Evolutionary conservation across 1,140 invertebrate species (phyloP).

Genomic region (Drosophila ironensis): DNA sequence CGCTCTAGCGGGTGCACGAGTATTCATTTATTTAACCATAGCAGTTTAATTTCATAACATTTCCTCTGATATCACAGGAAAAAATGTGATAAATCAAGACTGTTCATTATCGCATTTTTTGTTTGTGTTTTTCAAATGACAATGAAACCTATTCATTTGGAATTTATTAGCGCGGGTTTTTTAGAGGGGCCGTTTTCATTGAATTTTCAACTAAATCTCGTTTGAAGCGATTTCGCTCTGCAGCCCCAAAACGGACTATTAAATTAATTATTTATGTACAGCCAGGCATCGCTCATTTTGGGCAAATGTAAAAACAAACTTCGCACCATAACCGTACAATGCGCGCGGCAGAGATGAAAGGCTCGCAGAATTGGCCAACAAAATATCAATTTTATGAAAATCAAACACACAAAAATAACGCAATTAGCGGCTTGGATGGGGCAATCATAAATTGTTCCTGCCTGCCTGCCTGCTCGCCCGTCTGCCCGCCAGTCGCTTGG

Average conservation of each 20-base stretch:
- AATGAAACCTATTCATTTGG: neutral
- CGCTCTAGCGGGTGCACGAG: too few relatives aligned
- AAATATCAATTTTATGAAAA: slow-evolving; percentile 66
- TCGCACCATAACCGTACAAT: neutral
- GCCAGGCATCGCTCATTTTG: neutral
- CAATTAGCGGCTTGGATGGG: slow-evolving; percentile 58
- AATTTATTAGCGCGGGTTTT: neutral
- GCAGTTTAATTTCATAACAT: too few relatives aligned
- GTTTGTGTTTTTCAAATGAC: neutral
- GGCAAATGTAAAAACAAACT: slow-evolving; percentile 24
- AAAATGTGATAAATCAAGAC: neutral
- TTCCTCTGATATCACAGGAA: neutral
- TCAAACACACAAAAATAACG: slow-evolving; percentile 69
- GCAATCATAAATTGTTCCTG: slow-evolving; percentile 64
- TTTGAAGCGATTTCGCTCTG: slow-evolving; percentile 1
- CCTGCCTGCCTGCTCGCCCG: neutral
- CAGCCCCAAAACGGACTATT: slow-evolving; percentile 5
- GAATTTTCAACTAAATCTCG: slow-evolving; percentile 22
- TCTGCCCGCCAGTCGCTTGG: too few relatives aligned
- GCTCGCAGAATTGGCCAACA: slow-evolving; percentile 20
- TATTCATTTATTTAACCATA: too few relatives aligned
- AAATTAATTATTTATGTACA: slow-evolving; percentile 30
- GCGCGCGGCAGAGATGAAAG: neutral
- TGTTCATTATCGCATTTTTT: neutral
- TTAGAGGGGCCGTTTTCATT: slow-evolving; percentile 4